Conservation (phyloP, 2,113 vertebrate species). For the Emberiza fucata region DNA sequence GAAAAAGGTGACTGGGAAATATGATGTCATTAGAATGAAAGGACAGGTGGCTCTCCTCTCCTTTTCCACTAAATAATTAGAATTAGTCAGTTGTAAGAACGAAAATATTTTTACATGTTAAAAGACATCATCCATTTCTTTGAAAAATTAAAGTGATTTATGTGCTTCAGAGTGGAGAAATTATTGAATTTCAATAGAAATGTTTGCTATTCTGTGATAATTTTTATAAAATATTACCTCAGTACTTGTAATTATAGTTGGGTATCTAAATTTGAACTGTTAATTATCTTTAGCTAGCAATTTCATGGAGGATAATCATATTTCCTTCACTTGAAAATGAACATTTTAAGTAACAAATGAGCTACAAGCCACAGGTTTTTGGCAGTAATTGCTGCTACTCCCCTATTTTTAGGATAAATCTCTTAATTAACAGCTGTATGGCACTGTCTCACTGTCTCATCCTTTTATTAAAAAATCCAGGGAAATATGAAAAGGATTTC, state of each 20-base stretch:
- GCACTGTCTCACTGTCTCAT: neutral
- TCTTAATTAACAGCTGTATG: conserved; percentile 52
- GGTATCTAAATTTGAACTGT: conserved; percentile 34
- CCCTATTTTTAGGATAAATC: conserved; percentile 54
- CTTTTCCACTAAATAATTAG: neutral
- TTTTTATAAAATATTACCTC: conserved; percentile 28
- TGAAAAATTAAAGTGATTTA: neutral
- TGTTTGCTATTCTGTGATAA: neutral
- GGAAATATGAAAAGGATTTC: conserved; percentile 2
- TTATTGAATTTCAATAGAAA: neutral
- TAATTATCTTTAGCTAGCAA: conserved; percentile 61
- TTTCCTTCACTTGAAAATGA: conserved; percentile 54
- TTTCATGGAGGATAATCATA: conserved; percentile 54
- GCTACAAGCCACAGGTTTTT: conserved; percentile 20
- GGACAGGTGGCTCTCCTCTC: neutral
- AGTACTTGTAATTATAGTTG: conserved; percentile 24
- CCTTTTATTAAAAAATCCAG: neutral
- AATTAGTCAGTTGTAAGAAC: neutral
- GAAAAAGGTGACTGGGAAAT: neutral
- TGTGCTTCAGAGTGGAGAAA: neutral
- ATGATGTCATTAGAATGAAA: neutral
- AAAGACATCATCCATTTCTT: neutral
- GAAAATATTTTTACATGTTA: neutral
- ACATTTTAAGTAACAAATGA: conserved; percentile 49
- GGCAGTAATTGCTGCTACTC: conserved; percentile 30